phyloP scores from a whole-genome alignment of 1,140 invertebrate genomes.

The Philopotamus ludificatus region DNA sequence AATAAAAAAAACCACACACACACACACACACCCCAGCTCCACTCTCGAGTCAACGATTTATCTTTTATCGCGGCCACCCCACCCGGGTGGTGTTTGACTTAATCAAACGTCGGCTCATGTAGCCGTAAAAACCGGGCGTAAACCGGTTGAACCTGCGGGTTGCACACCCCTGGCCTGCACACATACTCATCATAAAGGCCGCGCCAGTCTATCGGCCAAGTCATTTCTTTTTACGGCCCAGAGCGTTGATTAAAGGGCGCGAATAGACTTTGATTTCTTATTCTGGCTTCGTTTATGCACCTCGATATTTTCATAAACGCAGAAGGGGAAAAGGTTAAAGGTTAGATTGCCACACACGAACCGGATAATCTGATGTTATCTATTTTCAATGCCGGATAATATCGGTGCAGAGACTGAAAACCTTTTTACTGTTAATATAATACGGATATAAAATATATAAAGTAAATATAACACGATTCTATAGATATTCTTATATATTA shows the following conservation, averaged over 20 bases:
- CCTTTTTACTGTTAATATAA: too few species aligned
- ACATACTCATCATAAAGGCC: neutral
- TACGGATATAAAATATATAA: too few species aligned
- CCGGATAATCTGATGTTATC: too few species aligned
- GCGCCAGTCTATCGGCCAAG: neutral
- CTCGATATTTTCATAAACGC: too few species aligned
- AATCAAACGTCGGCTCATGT: slow-evolving; percentile 10
- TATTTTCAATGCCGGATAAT: too few species aligned
- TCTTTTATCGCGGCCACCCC: slow-evolving; percentile 20
- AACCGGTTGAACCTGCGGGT: neutral
- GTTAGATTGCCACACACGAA: too few species aligned
- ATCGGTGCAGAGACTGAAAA: too few species aligned
- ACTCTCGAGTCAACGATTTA: neutral
- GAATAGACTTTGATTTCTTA: too few species aligned
- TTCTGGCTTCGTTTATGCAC: too few species aligned
- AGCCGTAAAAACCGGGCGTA: slow-evolving; percentile 4
- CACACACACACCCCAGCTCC: neutral
- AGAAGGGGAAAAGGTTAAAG: too few species aligned
- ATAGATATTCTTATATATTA: too few species aligned
- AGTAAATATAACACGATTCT: too few species aligned
- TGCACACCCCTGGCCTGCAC: neutral
- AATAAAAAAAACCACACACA: slow-evolving; percentile 8
- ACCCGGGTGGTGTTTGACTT: slow-evolving; percentile 7
- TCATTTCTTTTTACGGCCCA: neutral
- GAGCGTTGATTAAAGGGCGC: neutral